Conservation (phyloP, 23 tunicate species). For the Oikopleura vanhoeffeni region DNA sequence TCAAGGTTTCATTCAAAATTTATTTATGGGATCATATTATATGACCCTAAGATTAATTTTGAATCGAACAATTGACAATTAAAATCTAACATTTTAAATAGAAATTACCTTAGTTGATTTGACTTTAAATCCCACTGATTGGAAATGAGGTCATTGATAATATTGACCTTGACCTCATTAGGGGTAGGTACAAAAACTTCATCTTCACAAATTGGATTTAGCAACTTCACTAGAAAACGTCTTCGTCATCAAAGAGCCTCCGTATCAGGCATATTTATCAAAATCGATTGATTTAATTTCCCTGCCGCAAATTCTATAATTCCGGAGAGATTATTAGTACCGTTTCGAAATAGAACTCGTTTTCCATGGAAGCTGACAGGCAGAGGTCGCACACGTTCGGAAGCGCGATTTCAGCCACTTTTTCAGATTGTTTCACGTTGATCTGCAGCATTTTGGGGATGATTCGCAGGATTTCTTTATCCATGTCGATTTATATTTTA, state of each 20-base stretch:
- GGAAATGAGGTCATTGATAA: neutral
- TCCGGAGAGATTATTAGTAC: neutral
- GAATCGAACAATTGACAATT: too few relatives aligned
- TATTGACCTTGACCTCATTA: neutral
- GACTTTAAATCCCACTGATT: slow-evolving; percentile 8
- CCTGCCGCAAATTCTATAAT: neutral
- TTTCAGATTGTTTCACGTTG: slow-evolving; percentile 53
- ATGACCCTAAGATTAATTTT: too few relatives aligned
- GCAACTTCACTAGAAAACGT: neutral
- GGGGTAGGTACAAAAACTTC: neutral
- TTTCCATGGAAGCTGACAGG: slow-evolving; percentile 8
- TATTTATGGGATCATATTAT: too few relatives aligned
- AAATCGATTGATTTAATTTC: neutral
- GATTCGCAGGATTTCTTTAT: neutral
- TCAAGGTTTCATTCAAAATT: too few relatives aligned
- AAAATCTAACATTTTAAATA: too few relatives aligned
- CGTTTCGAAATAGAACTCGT: neutral
- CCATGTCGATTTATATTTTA: neutral
- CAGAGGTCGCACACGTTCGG: slow-evolving; percentile 13
- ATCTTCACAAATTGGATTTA: neutral
- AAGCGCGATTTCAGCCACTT: slow-evolving; percentile 26
- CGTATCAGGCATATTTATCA: neutral
- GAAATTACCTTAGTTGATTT: neutral
- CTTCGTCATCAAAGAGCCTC: too few relatives aligned
- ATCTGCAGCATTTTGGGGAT: too few relatives aligned